Percentiles rank a stretch among this genome's conserved stretches.
phyloP scores from a whole-genome alignment of 2,797 vertebrate genomes.

The Stomatorhinus walkeri region DNA sequence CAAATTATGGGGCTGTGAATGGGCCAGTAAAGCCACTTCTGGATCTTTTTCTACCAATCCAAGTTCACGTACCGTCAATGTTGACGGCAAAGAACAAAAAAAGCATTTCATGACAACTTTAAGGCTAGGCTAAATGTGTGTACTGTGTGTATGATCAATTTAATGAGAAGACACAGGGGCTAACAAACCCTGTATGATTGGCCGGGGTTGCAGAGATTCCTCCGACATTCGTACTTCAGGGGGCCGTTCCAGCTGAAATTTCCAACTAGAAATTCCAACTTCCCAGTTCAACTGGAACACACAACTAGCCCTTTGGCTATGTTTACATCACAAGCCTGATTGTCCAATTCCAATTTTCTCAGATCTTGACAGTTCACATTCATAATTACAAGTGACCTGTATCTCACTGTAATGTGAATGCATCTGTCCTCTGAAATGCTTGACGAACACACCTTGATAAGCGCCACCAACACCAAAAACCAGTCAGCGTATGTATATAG shows the following conservation, averaged over 20 bases:
- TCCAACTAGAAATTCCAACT: neutral
- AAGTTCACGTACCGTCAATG: neutral
- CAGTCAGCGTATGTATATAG: neutral
- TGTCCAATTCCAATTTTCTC: neutral
- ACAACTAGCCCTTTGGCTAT: neutral
- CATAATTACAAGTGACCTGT: neutral
- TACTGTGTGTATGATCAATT: neutral
- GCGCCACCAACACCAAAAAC: neutral
- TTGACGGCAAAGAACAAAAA: neutral
- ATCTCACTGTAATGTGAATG: neutral
- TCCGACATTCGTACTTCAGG: neutral
- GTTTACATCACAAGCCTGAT: neutral
- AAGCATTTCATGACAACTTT: too few species aligned
- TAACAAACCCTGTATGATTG: neutral
- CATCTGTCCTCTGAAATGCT: neutral
- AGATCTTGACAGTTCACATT: neutral
- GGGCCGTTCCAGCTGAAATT: neutral
- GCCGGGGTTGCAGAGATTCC: neutral
- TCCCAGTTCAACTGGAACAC: neutral
- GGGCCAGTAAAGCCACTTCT: neutral
- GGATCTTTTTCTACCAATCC: neutral
- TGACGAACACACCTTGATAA: neutral
- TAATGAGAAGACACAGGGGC: neutral
- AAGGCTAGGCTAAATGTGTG: neutral
- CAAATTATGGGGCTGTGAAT: neutral